Evolutionary conservation across 2,888 invertebrate genomes (phyloP).

Genomic region (Apantesis nais): DNA sequence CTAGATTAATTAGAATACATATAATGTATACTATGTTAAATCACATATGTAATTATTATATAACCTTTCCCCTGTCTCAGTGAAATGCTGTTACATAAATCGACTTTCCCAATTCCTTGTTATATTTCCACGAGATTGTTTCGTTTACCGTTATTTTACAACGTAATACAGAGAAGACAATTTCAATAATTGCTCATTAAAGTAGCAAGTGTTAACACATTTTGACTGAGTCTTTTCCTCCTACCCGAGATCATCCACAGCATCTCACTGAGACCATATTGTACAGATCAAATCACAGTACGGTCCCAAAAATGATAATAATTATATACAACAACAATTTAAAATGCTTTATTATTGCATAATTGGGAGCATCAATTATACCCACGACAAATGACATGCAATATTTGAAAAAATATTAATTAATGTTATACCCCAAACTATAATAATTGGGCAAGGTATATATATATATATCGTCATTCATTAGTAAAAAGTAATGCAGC

Average conservation of each 20-base stretch:
- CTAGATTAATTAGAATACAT: slow-evolving; percentile 44
- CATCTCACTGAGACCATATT: slow-evolving; percentile 23
- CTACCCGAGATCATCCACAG: slow-evolving; percentile 16
- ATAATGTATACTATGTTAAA: slow-evolving; percentile 52
- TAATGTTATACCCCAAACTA: not conserved
- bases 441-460: not conserved
- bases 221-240: not conserved
- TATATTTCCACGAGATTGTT: not conserved
- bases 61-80: slow-evolving; percentile 6
- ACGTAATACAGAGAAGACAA: not conserved
- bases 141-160: not conserved
- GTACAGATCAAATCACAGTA: slow-evolving; percentile 39
- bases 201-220: not conserved
- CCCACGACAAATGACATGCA: slow-evolving; percentile 13
- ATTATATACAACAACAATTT: slow-evolving; percentile 9
- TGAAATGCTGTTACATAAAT: slow-evolving; percentile 16
- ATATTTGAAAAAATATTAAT: not conserved
- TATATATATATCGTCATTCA: not conserved
- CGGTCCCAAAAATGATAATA: slow-evolving; percentile 31
- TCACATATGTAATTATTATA: slow-evolving; percentile 46
- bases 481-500: not conserved
- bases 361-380: slow-evolving; percentile 9
- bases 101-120: not conserved
- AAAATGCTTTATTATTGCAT: slow-evolving; percentile 15
- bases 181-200: not conserved